A percentile compares a stretch with the other conserved stretches of the same genome.
Evolutionary conservation across 2,888 invertebrate species (phyloP).

Genomic region (Rotaria magnacalcarata): DNA sequence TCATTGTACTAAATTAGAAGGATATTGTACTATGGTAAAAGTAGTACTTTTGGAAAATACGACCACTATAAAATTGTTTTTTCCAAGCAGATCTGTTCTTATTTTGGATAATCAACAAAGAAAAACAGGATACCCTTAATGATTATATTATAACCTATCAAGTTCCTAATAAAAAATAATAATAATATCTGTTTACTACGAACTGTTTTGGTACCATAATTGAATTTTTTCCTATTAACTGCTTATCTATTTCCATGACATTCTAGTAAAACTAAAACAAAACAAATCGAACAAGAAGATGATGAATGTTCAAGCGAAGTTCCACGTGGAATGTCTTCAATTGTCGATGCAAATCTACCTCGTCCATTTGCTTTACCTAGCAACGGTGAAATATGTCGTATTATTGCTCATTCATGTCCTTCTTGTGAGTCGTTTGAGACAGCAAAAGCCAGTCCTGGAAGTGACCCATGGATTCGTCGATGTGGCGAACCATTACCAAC

Average conservation of each 20-base stretch:
- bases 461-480: constrained; percentile 28
- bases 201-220: too few species aligned
- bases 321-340: neutral
- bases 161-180: too few species aligned
- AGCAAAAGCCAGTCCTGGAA: neutral
- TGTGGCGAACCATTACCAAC: neutral
- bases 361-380: neutral
- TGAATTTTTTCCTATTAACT: neutral
- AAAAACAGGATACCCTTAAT: too few species aligned
- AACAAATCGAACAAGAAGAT: neutral
- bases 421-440: neutral
- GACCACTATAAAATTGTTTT: too few species aligned
- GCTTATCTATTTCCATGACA: neutral
- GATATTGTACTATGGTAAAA: too few species aligned
- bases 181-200: too few species aligned
- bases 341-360: neutral
- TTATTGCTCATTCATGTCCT: neutral
- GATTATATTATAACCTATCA: too few species aligned
- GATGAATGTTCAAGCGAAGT: neutral
- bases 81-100: too few species aligned
- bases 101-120: too few species aligned
- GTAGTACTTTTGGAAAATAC: too few species aligned
- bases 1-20: too few species aligned
- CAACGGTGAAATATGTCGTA: neutral
- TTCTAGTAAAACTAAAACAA: neutral